Evolutionary conservation across 2,797 vertebrate genomes (phyloP).

Genomic region (Trichosurus vulpecula): DNA sequence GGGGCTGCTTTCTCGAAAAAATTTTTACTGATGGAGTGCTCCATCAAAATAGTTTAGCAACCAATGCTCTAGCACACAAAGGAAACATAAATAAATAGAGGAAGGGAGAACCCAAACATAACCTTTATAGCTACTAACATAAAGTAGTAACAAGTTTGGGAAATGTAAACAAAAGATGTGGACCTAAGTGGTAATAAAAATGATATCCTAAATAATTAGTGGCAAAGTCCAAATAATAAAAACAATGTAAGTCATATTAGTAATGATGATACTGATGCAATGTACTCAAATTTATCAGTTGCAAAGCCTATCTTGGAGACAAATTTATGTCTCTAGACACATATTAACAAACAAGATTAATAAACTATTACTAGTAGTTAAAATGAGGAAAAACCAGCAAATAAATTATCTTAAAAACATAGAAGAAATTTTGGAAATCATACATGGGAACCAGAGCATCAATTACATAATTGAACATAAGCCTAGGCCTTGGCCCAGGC

Average conservation of each 20-base stretch:
- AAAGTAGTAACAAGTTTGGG: neutral
- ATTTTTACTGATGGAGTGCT: neutral
- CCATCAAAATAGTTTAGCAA: neutral
- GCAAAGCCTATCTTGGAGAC: neutral
- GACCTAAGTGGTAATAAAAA: neutral
- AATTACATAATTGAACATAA: neutral
- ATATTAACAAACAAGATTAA: neutral
- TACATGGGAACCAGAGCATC: neutral
- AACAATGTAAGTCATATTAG: neutral
- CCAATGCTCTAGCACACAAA: neutral
- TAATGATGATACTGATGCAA: neutral
- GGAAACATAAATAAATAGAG: neutral
- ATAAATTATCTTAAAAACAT: neutral
- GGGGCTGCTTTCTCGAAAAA: neutral
- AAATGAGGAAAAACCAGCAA: neutral
- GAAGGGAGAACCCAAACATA: neutral
- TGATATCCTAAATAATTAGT: neutral
- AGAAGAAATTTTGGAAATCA: neutral
- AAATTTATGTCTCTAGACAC: neutral
- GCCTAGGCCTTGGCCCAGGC: neutral
- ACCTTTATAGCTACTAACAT: neutral
- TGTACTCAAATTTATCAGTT: neutral
- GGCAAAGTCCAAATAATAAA: neutral
- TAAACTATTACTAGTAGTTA: neutral
- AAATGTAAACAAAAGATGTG: neutral